Evolutionary conservation across 2,888 invertebrate species (phyloP).

Genomic region (Metallyticus violacea): DNA sequence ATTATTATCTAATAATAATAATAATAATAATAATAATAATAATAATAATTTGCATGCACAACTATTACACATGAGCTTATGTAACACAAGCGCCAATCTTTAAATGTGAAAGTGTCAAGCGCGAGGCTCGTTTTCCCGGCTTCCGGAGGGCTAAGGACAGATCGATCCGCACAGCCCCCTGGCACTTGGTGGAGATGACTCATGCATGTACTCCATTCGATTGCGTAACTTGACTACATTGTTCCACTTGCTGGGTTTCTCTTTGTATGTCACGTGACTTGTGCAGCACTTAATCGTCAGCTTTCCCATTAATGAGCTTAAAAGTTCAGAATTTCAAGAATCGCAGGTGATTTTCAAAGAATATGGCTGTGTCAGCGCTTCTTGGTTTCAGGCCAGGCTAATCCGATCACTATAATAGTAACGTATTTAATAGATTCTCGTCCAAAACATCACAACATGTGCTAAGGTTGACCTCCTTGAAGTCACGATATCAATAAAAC

Average conservation of each 20-base stretch:
- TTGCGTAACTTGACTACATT: background rate
- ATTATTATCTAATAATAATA: no score
- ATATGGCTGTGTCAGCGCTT: background rate
- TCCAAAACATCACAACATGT: no score
- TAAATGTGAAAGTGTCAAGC: no score
- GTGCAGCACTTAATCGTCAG: background rate
- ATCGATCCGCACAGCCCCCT: background rate
- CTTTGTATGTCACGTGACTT: background rate
- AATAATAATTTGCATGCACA: no score
- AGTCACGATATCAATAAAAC: no score
- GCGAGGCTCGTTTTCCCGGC: background rate
- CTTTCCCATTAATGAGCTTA: background rate
- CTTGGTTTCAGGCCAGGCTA: background rate
- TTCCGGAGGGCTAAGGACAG: background rate
- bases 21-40: no score
- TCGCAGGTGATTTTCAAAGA: background rate
- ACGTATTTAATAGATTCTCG: no score
- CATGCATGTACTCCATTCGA: background rate
- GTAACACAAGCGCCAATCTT: no score
- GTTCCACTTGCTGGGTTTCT: background rate
- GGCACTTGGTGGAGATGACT: background rate
- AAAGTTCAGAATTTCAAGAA: background rate
- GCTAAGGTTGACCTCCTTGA: no score
- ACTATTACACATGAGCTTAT: no score
- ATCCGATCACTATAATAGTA: no score